Evolutionary conservation across 2,888 invertebrate species (phyloP), one percentile per base, ranked within the genome.

Genomic region (Zhuqinia jingwanae): DNA sequence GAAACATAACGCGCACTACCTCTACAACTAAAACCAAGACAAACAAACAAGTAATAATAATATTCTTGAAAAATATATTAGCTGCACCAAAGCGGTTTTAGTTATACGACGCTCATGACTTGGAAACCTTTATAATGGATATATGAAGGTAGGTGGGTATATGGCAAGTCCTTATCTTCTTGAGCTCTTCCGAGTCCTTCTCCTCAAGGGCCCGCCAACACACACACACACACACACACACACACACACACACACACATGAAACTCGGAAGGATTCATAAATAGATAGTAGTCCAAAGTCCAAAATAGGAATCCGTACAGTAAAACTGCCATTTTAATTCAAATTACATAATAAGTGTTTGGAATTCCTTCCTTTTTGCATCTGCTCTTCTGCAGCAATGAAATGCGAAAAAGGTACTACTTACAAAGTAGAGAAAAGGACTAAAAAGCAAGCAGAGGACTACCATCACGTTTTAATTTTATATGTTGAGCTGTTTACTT

Each of bases 401-500:
- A 42, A 42, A 45, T 68, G 45, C n/a, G 45, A 68, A 45, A 42
- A 2, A 47, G 22, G 25, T 25, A n/a, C n/a, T 25, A 47, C 20
- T 47, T 47, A 50, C 15, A n/a, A 2, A 68, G 27, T 13, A 27
- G 45, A 20, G 68, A 68, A 47, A 27, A 73, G 47, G 20, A 27
- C 13, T 0, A n/a, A 25, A 42, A 56, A 45, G 56, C n/a, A n/a
- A n/a, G n/a, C n/a, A n/a, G n/a, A n/a, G n/a, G n/a, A n/a, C n/a
- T n/a, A 8, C 36, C 20, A 78, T 78, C 60, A 77, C 58, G 63
- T 63, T 63, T 47, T 78, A 60, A 58, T 79, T 13, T 60, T 1
- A 8, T 3, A 65, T 65, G 65, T 65, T 36, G 42, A 30, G 68
- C 53, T 73, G 73, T 81, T 81, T 81, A 60, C 81, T 58, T 56